A percentile compares a stretch with the other conserved stretches of the same genome.
These are phyloP conservation scores for Anniella stebbinsi DNA, from an alignment of 2,797 vertebrate genomes.

Conservation along the genomic window DNA sequence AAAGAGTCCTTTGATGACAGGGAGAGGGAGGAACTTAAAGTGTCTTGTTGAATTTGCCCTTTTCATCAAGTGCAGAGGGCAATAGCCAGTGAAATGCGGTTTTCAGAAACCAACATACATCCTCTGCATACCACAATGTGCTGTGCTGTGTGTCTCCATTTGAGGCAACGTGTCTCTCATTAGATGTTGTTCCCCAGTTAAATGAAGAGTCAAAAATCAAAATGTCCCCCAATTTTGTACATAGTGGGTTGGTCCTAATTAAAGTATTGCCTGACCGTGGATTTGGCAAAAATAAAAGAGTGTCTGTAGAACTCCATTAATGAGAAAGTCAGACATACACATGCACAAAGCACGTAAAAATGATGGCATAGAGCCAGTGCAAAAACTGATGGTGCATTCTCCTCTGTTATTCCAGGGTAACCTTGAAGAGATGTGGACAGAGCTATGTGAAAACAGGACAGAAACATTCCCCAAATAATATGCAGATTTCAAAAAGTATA, in stretches of 20 bases:
- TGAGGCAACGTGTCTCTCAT: not conserved
- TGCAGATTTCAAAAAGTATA: not conserved
- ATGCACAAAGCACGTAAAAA: not conserved
- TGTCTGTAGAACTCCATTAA: not conserved
- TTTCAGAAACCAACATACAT: not conserved
- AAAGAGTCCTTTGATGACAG: slow-evolving; percentile 34
- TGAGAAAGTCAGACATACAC: not conserved
- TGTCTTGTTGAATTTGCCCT: slow-evolving; percentile 5
- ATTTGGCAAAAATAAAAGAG: not conserved
- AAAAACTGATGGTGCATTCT: not conserved
- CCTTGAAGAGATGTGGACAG: not conserved
- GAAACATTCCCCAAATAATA: not conserved
- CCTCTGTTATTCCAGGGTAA: slow-evolving; percentile 7
- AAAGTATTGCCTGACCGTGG: not conserved
- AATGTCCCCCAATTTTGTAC: not conserved
- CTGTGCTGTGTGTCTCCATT: not conserved
- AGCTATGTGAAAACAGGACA: not conserved
- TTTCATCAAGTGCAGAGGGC: slow-evolving; percentile 1
- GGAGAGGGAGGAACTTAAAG: slow-evolving; percentile 24
- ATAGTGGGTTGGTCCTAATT: not conserved
- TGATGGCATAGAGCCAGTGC: not conserved
- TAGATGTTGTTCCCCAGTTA: not conserved
- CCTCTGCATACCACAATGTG: not conserved
- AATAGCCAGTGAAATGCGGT: not conserved
- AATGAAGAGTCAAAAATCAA: not conserved